Base-by-base conservation (phyloP, 2,888 invertebrate genomes). In the Brachynemurus nebulosus region DNA sequence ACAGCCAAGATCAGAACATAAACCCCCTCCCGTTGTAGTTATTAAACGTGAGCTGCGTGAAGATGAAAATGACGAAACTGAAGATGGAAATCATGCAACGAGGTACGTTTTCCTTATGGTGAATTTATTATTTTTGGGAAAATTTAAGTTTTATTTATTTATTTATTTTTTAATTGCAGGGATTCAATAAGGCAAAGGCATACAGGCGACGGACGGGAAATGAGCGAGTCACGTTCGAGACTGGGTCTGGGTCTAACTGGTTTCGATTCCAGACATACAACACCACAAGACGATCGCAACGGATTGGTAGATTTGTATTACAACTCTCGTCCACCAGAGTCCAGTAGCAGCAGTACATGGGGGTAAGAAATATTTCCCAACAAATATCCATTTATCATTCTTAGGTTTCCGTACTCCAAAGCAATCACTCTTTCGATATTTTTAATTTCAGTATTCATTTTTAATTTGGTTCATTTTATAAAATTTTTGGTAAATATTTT, bases 11-110 rank as follows among this genome's bases (percentile, higher is more conserved):
- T 75, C 80, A 45, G 86, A 89, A 57, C 80, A 80, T 64, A 89
- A 89, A 59, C 83, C 88, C 46, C 90, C 90, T 47, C 91, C 91
- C 23, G 90, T 91, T 18, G 91, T 92, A 35, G 90, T 92, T 47
- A 80, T 92, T 56, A 92, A 92, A 61, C 70, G 84, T 44, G 89
- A 90, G 60, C 73, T 90, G 53, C 74, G 86, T 47, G 88, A 88
- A 55, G 89, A 90, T 52, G 86, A 86, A 54, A 69, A 65, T 47
- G 77, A 78, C 53, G 80, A 81, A 47, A 8, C 21, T n/a, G 44
- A 44, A 17, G 38, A 44, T 18, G 44, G 42, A 19, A 45, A 45
- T 21, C 51, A 54, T 45, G 43, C 49, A 33, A 50, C 51, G 42
- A 47, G 50, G 51, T 50, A 30, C 38, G 20, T 56, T 64, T 53